A percentile compares a stretch with the other conserved stretches of the same genome.
phyloP scores from a whole-genome alignment of 2,888 invertebrate species.

The Neoitamus cyanurus region DNA sequence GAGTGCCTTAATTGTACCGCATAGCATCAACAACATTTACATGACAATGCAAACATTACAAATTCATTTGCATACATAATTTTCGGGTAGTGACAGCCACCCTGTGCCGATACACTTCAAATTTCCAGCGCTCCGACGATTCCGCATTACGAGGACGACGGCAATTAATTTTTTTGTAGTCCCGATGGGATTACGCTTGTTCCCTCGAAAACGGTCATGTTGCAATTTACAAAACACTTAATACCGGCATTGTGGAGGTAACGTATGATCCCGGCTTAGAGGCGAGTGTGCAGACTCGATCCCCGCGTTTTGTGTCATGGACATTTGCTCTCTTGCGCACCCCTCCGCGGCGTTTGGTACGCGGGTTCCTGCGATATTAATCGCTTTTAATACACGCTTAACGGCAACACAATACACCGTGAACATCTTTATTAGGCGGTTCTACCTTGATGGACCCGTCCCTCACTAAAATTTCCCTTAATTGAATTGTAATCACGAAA shows the following conservation, averaged over 20 bases:
- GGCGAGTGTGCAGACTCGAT: background rate
- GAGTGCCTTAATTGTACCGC: conserved; percentile 48
- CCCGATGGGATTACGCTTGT: conserved; percentile 49
- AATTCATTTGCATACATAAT: conserved; percentile 53
- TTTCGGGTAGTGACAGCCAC: conserved; percentile 47
- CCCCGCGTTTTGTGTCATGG: background rate
- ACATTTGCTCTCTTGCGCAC: background rate
- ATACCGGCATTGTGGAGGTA: conserved; percentile 50
- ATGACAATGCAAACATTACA: conserved; percentile 54
- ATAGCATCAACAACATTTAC: conserved; percentile 56
- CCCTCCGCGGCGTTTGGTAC: background rate
- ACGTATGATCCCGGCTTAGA: conserved; percentile 36
- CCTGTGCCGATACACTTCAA: background rate
- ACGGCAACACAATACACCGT: conserved; percentile 50
- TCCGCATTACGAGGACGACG: background rate
- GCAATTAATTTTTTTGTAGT: conserved; percentile 20
- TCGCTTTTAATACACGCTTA: conserved; percentile 56
- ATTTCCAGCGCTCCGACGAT: background rate
- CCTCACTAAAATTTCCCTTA: background rate
- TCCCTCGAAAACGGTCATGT: conserved; percentile 44
- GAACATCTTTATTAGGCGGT: conserved; percentile 38
- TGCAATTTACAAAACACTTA: conserved; percentile 50
- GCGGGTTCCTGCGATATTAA: conserved; percentile 51
- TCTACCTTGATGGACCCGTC: conserved; percentile 18
- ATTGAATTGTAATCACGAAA: conserved; percentile 7